These are phyloP conservation scores for Halcyon chelicuti DNA, from an alignment of 2,797 vertebrate species.

Conservation along the genomic window DNA sequence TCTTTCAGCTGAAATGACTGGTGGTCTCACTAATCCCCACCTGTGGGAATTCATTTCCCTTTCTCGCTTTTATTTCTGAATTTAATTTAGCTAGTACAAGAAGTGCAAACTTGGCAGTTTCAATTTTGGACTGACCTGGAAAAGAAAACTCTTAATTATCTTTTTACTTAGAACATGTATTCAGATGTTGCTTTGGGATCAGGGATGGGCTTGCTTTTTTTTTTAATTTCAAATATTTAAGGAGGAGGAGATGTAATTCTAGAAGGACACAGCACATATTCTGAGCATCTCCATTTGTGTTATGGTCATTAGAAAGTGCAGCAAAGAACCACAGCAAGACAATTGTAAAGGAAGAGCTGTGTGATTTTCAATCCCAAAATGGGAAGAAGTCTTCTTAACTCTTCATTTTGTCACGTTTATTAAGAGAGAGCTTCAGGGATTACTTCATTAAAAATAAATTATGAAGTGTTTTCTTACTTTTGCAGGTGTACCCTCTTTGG, in stretches of 20 bases:
- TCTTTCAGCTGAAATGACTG: not conserved
- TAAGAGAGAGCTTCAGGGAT: not conserved
- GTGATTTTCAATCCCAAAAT: not conserved
- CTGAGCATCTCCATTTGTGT: not conserved
- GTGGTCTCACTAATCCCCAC: not conserved
- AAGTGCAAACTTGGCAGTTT: not conserved
- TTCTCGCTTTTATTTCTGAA: not conserved
- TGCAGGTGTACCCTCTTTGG: slow-evolving; percentile 97
- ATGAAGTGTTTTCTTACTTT: not conserved
- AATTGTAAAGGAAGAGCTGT: not conserved
- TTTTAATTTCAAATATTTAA: not conserved
- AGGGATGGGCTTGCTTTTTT: too few relatives aligned
- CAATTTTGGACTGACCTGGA: not conserved
- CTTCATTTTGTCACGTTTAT: not conserved
- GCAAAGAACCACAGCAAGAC: not conserved
- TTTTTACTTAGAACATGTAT: not conserved
- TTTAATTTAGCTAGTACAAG: not conserved
- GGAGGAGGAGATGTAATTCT: not conserved
- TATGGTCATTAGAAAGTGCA: not conserved
- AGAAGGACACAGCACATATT: not conserved
- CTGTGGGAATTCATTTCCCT: not conserved
- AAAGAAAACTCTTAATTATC: not conserved
- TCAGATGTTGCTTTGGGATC: not conserved
- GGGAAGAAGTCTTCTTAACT: not conserved
- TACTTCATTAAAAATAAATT: not conserved